These are phyloP conservation scores for Eupeodes luniger DNA, from an alignment of 2,888 invertebrate genomes.

Conservation along the genomic window DNA sequence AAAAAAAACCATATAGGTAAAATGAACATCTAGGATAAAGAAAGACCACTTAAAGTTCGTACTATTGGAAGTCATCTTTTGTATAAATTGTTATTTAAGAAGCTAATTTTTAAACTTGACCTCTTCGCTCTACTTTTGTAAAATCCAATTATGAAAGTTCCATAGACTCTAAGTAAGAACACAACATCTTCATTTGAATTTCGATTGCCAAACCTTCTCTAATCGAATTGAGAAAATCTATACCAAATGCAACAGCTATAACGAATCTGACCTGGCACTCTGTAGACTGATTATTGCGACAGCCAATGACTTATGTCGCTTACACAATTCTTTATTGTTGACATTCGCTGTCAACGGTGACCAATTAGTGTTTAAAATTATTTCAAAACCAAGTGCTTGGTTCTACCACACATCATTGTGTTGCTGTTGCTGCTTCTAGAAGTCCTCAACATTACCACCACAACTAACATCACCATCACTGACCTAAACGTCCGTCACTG, in stretches of 20 bases:
- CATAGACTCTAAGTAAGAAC: not conserved
- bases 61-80: no score
- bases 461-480: not conserved
- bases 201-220: not conserved
- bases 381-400: constrained; percentile 70
- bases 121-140: no score
- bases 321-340: constrained; percentile 75
- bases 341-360: constrained; percentile 74
- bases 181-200: constrained; percentile 8
- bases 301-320: constrained; percentile 75
- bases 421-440: constrained; percentile 17
- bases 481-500: constrained; percentile 22
- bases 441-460: constrained; percentile 29
- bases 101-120: no score
- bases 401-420: constrained; percentile 60
- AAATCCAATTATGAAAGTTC: no score
- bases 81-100: no score
- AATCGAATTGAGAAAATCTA: not conserved
- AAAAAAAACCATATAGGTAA: not conserved
- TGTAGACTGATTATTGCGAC: constrained; percentile 74
- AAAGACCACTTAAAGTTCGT: no score
- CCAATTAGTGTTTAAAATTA: constrained; percentile 76
- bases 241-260: constrained; percentile 23
- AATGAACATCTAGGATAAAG: not conserved
- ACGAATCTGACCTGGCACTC: constrained; percentile 70